Base-by-base conservation (phyloP, 2,113 vertebrate genomes). In the Pseudopodoces humilis region DNA sequence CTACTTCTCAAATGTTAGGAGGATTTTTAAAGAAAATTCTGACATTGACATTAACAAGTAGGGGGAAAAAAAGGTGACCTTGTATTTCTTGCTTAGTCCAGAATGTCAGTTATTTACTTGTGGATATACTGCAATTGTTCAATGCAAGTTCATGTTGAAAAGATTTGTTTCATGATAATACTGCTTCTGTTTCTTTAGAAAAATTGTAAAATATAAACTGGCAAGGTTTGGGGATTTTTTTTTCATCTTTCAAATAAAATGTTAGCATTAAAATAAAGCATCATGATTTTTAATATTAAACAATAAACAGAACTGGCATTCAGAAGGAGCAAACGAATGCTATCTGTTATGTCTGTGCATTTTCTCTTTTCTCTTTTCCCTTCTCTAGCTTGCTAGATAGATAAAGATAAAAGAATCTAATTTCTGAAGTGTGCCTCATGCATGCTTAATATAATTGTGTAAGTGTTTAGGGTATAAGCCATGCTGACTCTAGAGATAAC, bases 181-280 rank as follows among this genome's bases (percentile, higher is more conserved):
- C 71, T 89, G 85, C 80, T 95, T 97, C 91, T 88, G 65, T 96
- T 96, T 84, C 85, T 91, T 83, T 83, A 72, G 72, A 86, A 86
- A 88, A 92, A 86, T 10, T 96, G 95, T 97, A 96, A 94, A 94
- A 84, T 96, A 95, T 83, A 47, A 90, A 94, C 80, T 74, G 81
- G 59, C 80, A 82, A 91, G 94, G 67, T 81, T 94, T 28, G 91
- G 88, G 87, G 92, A 76, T 91, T 91, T 87, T 97, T 96, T 94
- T 85, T 94, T 86, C 43, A 94, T 93, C 95, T 97, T 97, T 98
- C 86, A 97, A 98, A 98, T 98, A 98, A 98, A 98, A 97, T 89
- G 80, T 87, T 56, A 96, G 83, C 95, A 93, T 95, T 97, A 71
- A 97, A 96, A 96, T 95, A 91, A 81, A 92, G 58, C 81, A 87